Evolutionary conservation across 2,888 invertebrate genomes (phyloP).

Genomic region (Ceraclea dissimilis): DNA sequence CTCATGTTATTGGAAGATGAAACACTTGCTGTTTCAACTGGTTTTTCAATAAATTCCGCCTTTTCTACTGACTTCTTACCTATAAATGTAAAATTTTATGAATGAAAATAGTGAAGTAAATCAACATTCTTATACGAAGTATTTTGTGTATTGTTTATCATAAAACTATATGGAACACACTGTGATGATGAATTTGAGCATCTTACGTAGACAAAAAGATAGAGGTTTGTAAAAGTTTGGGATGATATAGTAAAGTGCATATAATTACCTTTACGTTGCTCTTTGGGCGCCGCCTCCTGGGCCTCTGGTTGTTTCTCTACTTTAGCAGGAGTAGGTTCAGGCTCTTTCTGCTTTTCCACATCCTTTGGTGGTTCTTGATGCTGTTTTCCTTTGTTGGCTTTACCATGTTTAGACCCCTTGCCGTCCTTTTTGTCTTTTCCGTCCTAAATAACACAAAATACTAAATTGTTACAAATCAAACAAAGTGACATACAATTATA

Average conservation of each 20-base stretch:
- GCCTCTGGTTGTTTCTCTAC: constrained; percentile 6
- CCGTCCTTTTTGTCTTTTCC: constrained; percentile 33
- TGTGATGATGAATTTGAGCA: no score
- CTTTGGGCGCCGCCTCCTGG: constrained; percentile 31
- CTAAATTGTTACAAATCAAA: no score
- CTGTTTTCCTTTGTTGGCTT: constrained; percentile 30
- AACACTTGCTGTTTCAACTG: neutral
- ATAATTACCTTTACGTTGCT: constrained; percentile 36
- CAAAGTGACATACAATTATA: no score
- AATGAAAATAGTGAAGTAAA: no score
- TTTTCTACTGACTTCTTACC: constrained; percentile 8
- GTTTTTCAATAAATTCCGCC: constrained; percentile 5
- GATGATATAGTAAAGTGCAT: neutral
- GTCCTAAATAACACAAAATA: neutral
- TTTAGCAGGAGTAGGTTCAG: constrained; percentile 8
- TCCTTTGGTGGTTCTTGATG: constrained; percentile 28
- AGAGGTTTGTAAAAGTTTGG: neutral
- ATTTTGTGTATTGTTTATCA: no score
- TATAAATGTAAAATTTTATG: neutral
- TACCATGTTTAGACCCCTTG: constrained; percentile 31
- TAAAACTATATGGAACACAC: no score
- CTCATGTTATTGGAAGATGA: constrained; percentile 37
- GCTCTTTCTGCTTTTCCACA: constrained; percentile 30
- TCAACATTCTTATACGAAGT: no score
- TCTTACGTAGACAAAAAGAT: no score